phyloP scores from a whole-genome alignment of 2,113 vertebrate genomes.

The Connochaetes taurinus region DNA sequence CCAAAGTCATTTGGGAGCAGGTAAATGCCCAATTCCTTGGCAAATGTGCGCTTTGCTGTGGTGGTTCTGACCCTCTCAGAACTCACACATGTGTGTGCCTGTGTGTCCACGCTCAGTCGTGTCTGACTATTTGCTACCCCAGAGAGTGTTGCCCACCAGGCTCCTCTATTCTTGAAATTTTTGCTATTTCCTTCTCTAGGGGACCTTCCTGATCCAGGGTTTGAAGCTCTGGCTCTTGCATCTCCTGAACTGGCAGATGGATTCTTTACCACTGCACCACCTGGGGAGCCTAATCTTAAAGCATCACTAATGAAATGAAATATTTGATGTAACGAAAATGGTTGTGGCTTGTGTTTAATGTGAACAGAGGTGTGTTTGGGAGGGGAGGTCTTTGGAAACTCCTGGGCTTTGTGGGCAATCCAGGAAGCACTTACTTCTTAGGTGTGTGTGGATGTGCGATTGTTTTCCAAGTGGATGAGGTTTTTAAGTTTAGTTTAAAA shows the following conservation, averaged over 20 bases:
- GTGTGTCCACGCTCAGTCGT: accelerated
- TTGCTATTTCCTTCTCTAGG: background rate
- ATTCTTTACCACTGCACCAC: background rate
- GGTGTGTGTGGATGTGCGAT: background rate
- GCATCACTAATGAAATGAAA: accelerated
- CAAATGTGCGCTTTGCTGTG: accelerated
- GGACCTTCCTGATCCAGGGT: background rate
- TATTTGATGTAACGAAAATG: accelerated
- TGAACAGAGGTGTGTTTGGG: background rate
- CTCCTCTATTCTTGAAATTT: background rate
- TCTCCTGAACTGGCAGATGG: background rate
- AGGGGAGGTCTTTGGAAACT: background rate
- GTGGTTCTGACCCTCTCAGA: background rate
- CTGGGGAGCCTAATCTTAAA: background rate
- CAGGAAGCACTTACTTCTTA: background rate
- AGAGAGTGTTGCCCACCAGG: background rate
- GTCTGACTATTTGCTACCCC: background rate
- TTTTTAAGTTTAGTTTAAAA: background rate
- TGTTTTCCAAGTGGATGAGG: too few species aligned
- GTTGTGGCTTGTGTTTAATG: background rate
- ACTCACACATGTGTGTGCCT: background rate
- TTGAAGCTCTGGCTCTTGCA: background rate
- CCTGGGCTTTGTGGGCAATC: accelerated
- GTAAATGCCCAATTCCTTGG: slow-evolving; percentile 68
- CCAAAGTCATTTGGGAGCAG: slow-evolving; percentile 95